Base-by-base conservation (phyloP, 2,888 invertebrate genomes). In the Timandra comae region DNA sequence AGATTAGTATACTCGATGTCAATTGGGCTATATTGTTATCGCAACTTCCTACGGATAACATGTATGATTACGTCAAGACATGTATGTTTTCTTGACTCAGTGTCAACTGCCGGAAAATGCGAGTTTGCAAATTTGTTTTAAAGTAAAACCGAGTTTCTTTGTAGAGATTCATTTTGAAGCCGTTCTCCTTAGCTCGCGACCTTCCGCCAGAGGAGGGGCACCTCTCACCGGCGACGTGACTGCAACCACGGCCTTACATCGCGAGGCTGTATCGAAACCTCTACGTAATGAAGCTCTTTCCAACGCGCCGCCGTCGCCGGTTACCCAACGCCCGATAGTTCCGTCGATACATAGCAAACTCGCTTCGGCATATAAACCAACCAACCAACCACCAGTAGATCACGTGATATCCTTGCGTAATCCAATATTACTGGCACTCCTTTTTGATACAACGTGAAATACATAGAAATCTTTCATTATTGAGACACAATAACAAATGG, bases 211-310 rank as follows among this genome's bases (percentile, higher is more conserved):
- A 76, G 80, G 80, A 75, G 82, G 81, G 80, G 80, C 78, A 72
- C 81, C 82, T 78, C 80, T 79, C 81, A 80, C 81, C 70, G 75
- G 35, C 79, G 70, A 81, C 82, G 84, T 84, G 84, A 80, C 81
- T 79, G 81, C 78, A 77, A 75, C 77, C 76, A 71, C 82, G 84
- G 84, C 84, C 84, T 82, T 79, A 84, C 73, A 67, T 69, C 70
- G 81, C 84, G 84, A 84, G 84, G 81, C 76, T 82, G 80, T 81
- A 82, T 82, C 73, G 79, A 82, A 82, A 82, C 79, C 63, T 77
- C 73, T 76, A 81, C 81, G 81, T 80, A 82, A 82, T 76, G 73
- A 73, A 78, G 76, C 80, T 84, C 79, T 81, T 81, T 80, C 81
- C 74, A 80, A 61, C 64, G 49, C 49, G 46, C 43, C 33, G 26